Evolutionary conservation across 2,797 vertebrate genomes (phyloP).

Genomic region (Scolopax rusticola): DNA sequence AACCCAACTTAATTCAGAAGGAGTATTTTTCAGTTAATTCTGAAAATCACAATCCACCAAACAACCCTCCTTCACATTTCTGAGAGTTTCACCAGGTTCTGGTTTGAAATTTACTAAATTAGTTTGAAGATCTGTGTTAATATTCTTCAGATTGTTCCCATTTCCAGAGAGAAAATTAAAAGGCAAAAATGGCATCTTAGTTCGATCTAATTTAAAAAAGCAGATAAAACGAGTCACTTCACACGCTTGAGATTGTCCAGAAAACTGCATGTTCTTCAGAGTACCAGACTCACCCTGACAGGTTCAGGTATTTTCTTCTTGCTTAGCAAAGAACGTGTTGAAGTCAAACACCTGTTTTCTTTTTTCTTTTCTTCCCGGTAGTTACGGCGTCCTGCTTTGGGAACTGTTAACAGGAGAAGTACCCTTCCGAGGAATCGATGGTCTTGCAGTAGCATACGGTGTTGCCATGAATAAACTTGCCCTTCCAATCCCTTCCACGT

Average conservation of each 20-base stretch:
- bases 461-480: constrained; percentile 98
- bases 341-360: neutral
- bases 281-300: neutral
- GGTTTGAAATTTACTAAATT: neutral
- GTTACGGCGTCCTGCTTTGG: constrained; percentile 96
- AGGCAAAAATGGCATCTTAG: neutral
- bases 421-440: constrained; percentile 94
- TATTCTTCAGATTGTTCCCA: neutral
- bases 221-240: neutral
- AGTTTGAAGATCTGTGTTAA: neutral
- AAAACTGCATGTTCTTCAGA: neutral
- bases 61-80: neutral
- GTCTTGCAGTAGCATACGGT: constrained; percentile 94
- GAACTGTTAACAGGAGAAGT: constrained; percentile 96
- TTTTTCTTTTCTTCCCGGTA: constrained; percentile 56
- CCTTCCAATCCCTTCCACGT: constrained; percentile 94
- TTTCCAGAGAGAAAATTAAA: neutral
- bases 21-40: neutral
- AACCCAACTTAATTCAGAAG: neutral
- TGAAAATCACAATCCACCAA: neutral
- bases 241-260: neutral
- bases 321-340: neutral
- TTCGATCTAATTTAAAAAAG: neutral
- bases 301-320: neutral
- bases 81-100: neutral